Percentiles rank a stretch among this genome's conserved stretches.
These are phyloP conservation scores for Tetrao urogallus DNA, from an alignment of 2,113 vertebrate species.

Conservation along the genomic window DNA sequence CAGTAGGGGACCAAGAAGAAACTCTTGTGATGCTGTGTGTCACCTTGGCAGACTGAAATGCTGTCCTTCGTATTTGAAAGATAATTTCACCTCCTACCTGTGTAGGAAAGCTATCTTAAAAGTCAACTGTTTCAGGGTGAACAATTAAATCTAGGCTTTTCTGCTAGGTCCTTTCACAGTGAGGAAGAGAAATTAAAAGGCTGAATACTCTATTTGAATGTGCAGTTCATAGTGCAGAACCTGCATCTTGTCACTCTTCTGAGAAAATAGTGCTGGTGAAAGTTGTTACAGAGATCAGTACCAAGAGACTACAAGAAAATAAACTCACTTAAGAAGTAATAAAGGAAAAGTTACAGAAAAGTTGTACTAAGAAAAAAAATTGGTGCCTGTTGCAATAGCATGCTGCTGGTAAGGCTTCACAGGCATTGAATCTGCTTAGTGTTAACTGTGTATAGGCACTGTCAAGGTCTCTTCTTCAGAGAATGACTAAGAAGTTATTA, in stretches of 20 bases:
- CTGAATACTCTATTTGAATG: not conserved
- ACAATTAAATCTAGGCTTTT: conserved; percentile 14
- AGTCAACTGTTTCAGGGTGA: not conserved
- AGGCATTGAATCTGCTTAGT: rapidly evolving
- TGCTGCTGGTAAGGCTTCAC: not conserved
- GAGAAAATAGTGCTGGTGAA: not conserved
- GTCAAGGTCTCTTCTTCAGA: not conserved
- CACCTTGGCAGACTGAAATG: not conserved
- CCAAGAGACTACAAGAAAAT: not conserved
- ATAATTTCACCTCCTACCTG: conserved; percentile 19
- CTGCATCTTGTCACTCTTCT: not conserved
- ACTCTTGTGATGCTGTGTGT: rapidly evolving
- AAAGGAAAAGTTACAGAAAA: not conserved
- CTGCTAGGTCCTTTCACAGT: conserved; percentile 7
- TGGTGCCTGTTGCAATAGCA: not conserved
- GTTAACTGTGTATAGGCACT: not conserved
- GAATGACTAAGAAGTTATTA: not conserved
- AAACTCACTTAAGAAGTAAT: not conserved
- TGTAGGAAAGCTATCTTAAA: not conserved
- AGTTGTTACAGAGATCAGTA: not conserved
- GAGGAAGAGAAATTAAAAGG: conserved; percentile 21
- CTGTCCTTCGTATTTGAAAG: not conserved
- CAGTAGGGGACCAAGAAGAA: not conserved
- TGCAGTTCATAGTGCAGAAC: conserved; percentile 9
- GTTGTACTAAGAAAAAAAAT: too few relatives aligned